Evolutionary conservation across 2,888 invertebrate species (phyloP), one percentile per base, ranked within the genome.

Genomic region (Parnassius mnemosyne): DNA sequence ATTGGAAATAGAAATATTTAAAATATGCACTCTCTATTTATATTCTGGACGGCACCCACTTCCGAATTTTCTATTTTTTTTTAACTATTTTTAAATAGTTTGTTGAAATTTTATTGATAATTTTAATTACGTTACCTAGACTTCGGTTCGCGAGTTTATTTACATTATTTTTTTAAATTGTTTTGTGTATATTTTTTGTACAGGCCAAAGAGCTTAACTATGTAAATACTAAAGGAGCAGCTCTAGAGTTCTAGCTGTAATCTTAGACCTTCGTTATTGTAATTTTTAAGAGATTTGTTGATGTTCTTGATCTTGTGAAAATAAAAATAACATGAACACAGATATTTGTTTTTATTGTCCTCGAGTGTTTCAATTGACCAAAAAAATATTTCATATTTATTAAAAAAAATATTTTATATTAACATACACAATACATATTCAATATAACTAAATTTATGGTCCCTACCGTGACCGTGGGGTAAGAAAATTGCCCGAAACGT

Each of bases 281-380:
- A 88, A 86, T 91, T 88, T 81, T 82, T 88, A 91, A 89, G 89
- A 84, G 75, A 90, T 89, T 89, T 92, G 92, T 92, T 92, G 90
- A 91, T 91, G 90, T 91, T 92, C 91, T 89, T 82, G 77, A 86
- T 88, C 89, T 89, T 87, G 89, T 89, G 90, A 84, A 89, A 91
- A 89, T 90, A 89, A 87, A 87, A 82, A 84, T 79, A 77, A 75
- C 79, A 77, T 77, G 78, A 77, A 83, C 78, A 78, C 66, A 49
- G 0, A 2, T 13, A 56, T 10, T n/a, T 66, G 58, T 61, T 61
- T 67, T 52, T 34, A 7, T 34, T 34, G 34, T 34, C 5, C 34
- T 34, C 7, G 20, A 20, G 7, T 34, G 34, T 34, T 34, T 34
- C 34, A 34, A 20, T 2, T 20, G 20, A 20, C 20, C 20, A 20